Evolutionary conservation across 2,888 invertebrate species (phyloP).

Genomic region (Xylota segnis): DNA sequence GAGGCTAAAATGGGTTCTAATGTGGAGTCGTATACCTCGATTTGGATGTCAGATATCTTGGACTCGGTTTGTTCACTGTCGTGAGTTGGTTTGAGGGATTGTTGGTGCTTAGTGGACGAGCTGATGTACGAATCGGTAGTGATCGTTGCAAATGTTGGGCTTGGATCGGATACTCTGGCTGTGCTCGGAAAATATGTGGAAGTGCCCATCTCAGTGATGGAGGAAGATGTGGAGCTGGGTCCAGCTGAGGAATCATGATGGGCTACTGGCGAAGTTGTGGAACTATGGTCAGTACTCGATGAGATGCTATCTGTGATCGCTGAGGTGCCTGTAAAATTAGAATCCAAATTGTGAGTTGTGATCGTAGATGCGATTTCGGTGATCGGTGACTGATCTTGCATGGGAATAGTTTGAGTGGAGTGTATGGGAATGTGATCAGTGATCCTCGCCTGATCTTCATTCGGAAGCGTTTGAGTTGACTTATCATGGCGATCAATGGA

Average conservation of each 20-base stretch:
- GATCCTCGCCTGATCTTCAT: too few relatives aligned
- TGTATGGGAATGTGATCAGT: not conserved
- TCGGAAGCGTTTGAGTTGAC: too few relatives aligned
- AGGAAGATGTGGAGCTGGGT: not conserved
- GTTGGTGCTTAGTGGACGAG: not conserved
- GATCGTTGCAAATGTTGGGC: slow-evolving; percentile 12
- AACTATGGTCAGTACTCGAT: not conserved
- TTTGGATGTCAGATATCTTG: slow-evolving; percentile 83
- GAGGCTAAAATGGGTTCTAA: slow-evolving; percentile 83
- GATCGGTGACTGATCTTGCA: too few relatives aligned
- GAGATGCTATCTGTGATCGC: not conserved
- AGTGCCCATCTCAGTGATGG: slow-evolving; percentile 5
- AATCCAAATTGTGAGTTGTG: too few relatives aligned
- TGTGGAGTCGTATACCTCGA: slow-evolving; percentile 83
- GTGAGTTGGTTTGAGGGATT: slow-evolving; percentile 12
- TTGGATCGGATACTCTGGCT: slow-evolving; percentile 22
- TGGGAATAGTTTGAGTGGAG: too few relatives aligned
- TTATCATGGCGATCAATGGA: too few relatives aligned
- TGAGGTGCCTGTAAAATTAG: not conserved
- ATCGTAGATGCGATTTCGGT: not conserved
- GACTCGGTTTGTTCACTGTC: slow-evolving; percentile 80
- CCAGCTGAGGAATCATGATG: slow-evolving; percentile 9
- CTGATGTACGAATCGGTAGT: not conserved
- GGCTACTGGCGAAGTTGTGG: not conserved
- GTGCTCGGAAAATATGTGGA: slow-evolving; percentile 7